These are phyloP conservation scores for Nyleta sp. DNA, from an alignment of 2,888 invertebrate genomes.

Conservation along the genomic window DNA sequence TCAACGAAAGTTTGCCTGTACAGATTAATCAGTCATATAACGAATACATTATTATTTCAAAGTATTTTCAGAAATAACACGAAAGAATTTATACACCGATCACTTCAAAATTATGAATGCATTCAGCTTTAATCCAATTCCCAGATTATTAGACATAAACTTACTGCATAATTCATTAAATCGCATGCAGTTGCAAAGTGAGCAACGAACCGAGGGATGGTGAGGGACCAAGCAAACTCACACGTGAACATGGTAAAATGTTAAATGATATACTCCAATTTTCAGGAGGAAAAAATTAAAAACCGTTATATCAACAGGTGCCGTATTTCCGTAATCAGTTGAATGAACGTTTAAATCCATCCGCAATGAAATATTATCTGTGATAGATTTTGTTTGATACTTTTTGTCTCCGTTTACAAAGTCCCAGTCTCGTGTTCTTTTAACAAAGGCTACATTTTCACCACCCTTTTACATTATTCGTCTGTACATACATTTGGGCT, in stretches of 20 bases:
- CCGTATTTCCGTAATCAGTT: neutral
- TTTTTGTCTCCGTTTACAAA: conserved; percentile 14
- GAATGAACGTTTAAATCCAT: too few species aligned
- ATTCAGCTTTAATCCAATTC: conserved; percentile 22
- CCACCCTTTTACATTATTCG: conserved; percentile 25
- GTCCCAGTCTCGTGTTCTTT: conserved; percentile 35
- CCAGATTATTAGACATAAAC: conserved; percentile 25
- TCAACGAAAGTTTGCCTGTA: conserved; percentile 4
- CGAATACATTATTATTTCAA: conserved; percentile 10
- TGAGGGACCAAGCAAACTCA: too few species aligned
- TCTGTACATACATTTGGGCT: conserved; percentile 15
- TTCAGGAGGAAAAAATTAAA: too few species aligned
- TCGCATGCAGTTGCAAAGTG: neutral
- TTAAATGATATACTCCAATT: too few species aligned
- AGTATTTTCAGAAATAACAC: conserved; percentile 22
- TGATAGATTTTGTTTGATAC: conserved; percentile 33
- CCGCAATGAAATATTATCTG: neutral
- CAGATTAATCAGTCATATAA: conserved; percentile 1
- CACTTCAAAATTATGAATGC: conserved; percentile 14
- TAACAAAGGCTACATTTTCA: conserved; percentile 28
- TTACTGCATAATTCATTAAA: conserved; percentile 38
- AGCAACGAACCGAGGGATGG: neutral
- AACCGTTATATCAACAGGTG: neutral
- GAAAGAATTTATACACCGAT: conserved; percentile 14
- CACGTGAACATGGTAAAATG: too few species aligned